Evolutionary conservation across 2,113 vertebrate genomes (phyloP), one percentile per base, ranked within the genome.

Genomic region (Penelope pileata): DNA sequence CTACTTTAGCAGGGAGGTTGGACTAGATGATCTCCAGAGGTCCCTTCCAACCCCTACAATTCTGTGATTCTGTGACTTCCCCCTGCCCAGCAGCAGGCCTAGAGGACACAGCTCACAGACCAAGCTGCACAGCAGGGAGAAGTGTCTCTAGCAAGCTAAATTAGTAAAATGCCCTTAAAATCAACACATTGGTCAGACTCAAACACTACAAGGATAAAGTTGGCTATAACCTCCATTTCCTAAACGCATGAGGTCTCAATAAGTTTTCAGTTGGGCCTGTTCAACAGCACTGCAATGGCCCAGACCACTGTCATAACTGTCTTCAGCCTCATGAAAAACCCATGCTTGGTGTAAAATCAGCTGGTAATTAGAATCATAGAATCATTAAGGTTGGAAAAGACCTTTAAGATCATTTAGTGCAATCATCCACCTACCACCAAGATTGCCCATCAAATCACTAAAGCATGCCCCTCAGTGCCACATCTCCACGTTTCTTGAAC

Each of bases 251-350:
- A 22, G 17, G 42, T 54, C 23, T 12, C 59, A 56, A 60, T 13
- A 63, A 7, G 43, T 9, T 84, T 78, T 76, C 60, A 67, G n/a
- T 63, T 47, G 43, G 26, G 53, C 30, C 17, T 54, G 40, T 45
- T 51, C 0, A 0, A 77, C 50, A 67, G 17, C 21, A 43, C 3
- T 32, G 16, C 22, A 74, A 27, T 19, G 1, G 1, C 42, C 77
- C 83, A 72, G 68, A 81, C 45, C 30, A 64, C 16, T 51, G 38
- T 2, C 3, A 0, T 34, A 82, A 63, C 4, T 74, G 29, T 70
- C 47, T 86, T 74, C 29, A 78, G 15, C 7, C 7, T 47, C 42
- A 66, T 3, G 8, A 45, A 75, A 90, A 81, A 50, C 19, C 42
- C 26, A 59, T 45, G 16, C 8, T 38, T 68, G 8, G 7, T 50